Evolutionary conservation across 2,113 vertebrate genomes (phyloP), one percentile per base, ranked within the genome.

Genomic region (Lathamus discolor): DNA sequence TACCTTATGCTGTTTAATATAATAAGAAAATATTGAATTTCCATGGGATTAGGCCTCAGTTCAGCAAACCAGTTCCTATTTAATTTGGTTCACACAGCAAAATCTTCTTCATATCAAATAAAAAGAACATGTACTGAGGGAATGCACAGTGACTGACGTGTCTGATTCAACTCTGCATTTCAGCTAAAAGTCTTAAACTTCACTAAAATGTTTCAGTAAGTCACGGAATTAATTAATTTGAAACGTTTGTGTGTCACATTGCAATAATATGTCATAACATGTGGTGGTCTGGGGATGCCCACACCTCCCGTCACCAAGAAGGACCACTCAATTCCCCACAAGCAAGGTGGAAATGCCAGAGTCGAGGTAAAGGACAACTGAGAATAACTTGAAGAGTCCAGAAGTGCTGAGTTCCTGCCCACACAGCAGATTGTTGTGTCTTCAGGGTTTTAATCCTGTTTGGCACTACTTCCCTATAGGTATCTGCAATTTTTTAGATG

Each of bases 291-390:
- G n/a, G 22, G 7, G 19, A 15, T 44, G 7, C 25, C 37, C 67
- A n/a, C 3, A 27, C 6, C 33, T 4, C 35, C 18, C 0, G 0
- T 13, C 75, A 54, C 48, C 0, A 0, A 52, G 55, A 28, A 77
- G n/a, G 24, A 41, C 9, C 44, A 13, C 35, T 11, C 43, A 48
- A 48, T 35, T 77, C 46, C 64, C 66, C 13, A 4, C 27, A 23
- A 78, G 48, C 7, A 41, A 33, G 39, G 43, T 63, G 43, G 52
- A 75, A 86, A 59, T 46, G 64, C 25, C 8, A 2, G 27, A 24
- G 20, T 18, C 17, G 1, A 12, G 16, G 18, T 54, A 55, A 68
- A 76, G 59, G 29, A 33, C 52, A 51, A 29, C 4, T 13, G 27
- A 19, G 52, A 92, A 7, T 23, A 37, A 44, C 55, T 10, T 6